Base-by-base conservation (phyloP, 2,797 vertebrate species). In the Falco novaeseelandiae region DNA sequence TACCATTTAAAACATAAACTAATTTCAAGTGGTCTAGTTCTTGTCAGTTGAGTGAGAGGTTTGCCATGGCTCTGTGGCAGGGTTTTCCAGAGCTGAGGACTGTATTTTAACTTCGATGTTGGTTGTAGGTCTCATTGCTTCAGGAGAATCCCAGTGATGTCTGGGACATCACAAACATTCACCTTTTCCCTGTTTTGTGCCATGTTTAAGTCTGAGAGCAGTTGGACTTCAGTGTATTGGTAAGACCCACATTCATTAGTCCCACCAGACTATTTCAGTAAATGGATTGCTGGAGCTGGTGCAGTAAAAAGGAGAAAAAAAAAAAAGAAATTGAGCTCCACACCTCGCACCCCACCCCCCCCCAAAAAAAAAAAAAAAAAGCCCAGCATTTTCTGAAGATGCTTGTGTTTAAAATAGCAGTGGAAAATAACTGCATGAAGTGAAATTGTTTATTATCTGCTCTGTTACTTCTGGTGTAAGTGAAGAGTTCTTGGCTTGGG, bases 131-230 rank as follows among this genome's bases (percentile, higher is more conserved):
- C 44, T 76, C 32, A 15, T 44, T 67, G 44, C 15, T 66, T 78
- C 21, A 48, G 69, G 55, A 62, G 21, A 72, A 63, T 54, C 18
- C 15, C 0, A 2, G 42, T 36, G 14, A 12, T 52, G 22, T 48
- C 30, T 51, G n/a, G 15, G 27, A 42, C 8, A 8, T 63, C 9
- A 27, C 36, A 30, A 30, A 55, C 46, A 55, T 87, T 85, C 29
- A 49, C 38, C 22, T 79, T 54, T 5, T 58, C 23, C 8, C 8
- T 2, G 3, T 87, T 78, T 57, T 91, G 22, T 66, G 13, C 15
- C 1, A 0, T 1, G 1, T 49, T 32, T 29, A 51, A 32, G 21
- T 51, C 21, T 3, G 12, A 51, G 21, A 92, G 30, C 30, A 21
- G 13, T n/a, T 0, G 4, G 23, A 16, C 30, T 59, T 89, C n/a